Conservation (phyloP, 2,888 invertebrate genomes). For the Julus scandinavius region DNA sequence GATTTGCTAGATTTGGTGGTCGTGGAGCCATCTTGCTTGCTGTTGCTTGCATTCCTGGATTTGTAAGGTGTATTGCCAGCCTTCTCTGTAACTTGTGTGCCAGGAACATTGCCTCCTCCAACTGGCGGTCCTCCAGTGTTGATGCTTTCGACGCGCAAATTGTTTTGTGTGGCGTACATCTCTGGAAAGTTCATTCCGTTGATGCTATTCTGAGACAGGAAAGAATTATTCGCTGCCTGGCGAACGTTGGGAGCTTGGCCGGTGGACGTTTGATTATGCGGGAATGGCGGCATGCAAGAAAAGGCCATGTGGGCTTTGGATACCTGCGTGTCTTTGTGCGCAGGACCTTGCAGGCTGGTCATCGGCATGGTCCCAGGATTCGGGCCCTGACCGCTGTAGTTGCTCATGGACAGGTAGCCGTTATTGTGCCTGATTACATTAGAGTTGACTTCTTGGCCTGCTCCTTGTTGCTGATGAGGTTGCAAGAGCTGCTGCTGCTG, state of each 20-base stretch:
- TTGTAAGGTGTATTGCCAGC: slow-evolving; percentile 29
- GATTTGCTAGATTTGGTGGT: slow-evolving; percentile 47
- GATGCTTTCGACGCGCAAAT: background rate
- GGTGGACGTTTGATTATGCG: background rate
- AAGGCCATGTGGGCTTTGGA: background rate
- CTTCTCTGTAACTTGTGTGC: background rate
- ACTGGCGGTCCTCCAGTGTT: background rate
- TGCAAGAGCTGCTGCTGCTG: slow-evolving; percentile 57
- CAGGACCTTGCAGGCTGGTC: background rate
- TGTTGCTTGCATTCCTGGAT: slow-evolving; percentile 30
- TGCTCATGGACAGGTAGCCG: slow-evolving; percentile 50
- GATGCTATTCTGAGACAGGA: background rate
- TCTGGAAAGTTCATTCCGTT: slow-evolving; percentile 45
- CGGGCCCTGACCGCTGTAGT: slow-evolving; percentile 19
- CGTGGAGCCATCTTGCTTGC: slow-evolving; percentile 42
- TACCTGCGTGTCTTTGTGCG: slow-evolving; percentile 47
- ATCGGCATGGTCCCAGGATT: background rate
- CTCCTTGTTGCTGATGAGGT: slow-evolving; percentile 56
- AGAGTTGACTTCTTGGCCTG: slow-evolving; percentile 20
- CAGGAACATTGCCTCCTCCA: background rate
- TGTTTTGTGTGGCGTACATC: background rate
- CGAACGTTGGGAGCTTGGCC: slow-evolving; percentile 49
- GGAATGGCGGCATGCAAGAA: slow-evolving; percentile 52
- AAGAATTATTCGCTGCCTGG: slow-evolving; percentile 45
- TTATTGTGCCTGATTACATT: slow-evolving; percentile 47